Conservation (phyloP, 92 coral and sea anemone genomes). For the Paramuricea clavata region DNA sequence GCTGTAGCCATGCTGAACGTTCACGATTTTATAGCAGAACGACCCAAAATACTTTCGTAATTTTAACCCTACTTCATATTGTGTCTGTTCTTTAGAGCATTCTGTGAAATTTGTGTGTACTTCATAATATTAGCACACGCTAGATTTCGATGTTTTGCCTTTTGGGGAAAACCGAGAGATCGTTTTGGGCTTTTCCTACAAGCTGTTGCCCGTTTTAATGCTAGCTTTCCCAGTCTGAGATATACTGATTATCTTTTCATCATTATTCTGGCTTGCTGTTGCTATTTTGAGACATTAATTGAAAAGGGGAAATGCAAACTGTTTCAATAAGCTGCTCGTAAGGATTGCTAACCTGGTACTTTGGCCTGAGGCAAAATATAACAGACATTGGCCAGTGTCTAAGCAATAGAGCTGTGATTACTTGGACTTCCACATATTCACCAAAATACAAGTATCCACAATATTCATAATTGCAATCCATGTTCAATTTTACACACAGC, state of each 20-base stretch:
- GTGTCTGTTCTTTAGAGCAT: not conserved
- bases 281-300: conserved; percentile 44
- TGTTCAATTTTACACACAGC: not conserved
- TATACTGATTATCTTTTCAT: not conserved
- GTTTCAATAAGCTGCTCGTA: conserved; percentile 36
- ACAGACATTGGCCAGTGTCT: not conserved
- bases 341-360: conserved; percentile 11
- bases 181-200: not conserved
- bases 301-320: conserved; percentile 42
- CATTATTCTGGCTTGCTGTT: conserved; percentile 36
- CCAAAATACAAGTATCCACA: not conserved
- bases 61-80: not conserved
- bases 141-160: not conserved
- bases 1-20: not conserved
- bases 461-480: not conserved
- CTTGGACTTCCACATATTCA: too few species aligned
- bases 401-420: too few species aligned
- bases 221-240: conserved; percentile 9
- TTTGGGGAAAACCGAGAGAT: not conserved
- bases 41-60: not conserved
- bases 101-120: conserved; percentile 18
- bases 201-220: not conserved
- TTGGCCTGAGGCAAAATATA: not conserved
- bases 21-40: not conserved
- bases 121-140: not conserved